Conservation (phyloP, 2,888 invertebrate species). For the Protophormia terraenovae region DNA sequence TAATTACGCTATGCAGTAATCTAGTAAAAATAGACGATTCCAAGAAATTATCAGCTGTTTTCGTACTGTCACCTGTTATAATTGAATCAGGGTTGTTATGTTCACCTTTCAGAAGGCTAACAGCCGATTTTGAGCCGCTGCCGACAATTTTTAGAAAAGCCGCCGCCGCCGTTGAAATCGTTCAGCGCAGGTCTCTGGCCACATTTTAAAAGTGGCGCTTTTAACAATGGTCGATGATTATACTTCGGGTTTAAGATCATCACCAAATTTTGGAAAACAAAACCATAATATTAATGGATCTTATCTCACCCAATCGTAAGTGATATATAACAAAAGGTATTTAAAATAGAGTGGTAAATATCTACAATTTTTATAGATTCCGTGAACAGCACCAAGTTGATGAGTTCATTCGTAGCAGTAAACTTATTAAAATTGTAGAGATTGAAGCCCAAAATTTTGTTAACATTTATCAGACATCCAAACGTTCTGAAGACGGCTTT, state of each 20-base stretch:
- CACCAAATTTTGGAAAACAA: not conserved
- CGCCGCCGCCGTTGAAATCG: too few species aligned
- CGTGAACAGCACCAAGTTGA: slow-evolving; percentile 75
- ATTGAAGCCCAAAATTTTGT: slow-evolving; percentile 71
- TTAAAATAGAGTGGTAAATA: not conserved
- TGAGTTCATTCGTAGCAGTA: slow-evolving; percentile 71
- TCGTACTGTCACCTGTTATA: too few species aligned
- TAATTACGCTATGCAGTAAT: too few species aligned
- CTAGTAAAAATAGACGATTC: too few species aligned
- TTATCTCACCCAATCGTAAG: slow-evolving; percentile 66
- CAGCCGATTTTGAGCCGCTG: too few species aligned
- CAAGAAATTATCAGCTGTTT: too few species aligned
- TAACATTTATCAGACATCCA: slow-evolving; percentile 69
- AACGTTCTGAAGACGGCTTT: slow-evolving; percentile 74
- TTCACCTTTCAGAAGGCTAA: too few species aligned
- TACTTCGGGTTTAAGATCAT: not conserved
- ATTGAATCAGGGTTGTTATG: too few species aligned
- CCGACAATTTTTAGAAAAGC: too few species aligned
- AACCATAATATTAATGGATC: slow-evolving; percentile 1
- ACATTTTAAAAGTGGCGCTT: too few species aligned
- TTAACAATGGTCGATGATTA: slow-evolving; percentile 7
- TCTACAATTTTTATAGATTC: slow-evolving; percentile 69
- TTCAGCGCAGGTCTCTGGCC: too few species aligned
- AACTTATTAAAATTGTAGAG: slow-evolving; percentile 73
- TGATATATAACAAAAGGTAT: not conserved